phyloP scores from a whole-genome alignment of 2,888 invertebrate genomes.

The Helleia helle region DNA sequence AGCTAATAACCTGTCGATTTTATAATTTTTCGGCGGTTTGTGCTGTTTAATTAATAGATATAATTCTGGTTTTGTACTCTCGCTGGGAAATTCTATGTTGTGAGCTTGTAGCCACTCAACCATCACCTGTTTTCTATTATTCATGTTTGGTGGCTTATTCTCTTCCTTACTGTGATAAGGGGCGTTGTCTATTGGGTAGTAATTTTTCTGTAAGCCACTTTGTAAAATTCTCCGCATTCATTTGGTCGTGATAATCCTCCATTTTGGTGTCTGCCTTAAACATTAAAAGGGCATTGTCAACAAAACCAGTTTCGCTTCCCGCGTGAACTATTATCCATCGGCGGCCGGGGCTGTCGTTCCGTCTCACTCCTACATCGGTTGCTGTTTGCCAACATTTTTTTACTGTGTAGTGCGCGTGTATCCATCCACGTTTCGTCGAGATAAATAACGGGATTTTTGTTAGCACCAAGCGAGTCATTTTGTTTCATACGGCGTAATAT shows the following conservation, averaged over 20 bases:
- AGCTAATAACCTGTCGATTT: conserved; percentile 28
- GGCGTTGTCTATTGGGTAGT: conserved; percentile 16
- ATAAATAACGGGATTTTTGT: conserved; percentile 11
- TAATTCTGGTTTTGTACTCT: conserved; percentile 23
- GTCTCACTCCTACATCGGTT: conserved; percentile 15
- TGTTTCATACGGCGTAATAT: conserved; percentile 18
- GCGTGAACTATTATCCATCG: conserved; percentile 16
- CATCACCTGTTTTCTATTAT: conserved; percentile 15
- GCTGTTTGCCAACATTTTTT: conserved; percentile 17
- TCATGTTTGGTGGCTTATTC: conserved; percentile 9
- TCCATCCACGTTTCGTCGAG: conserved; percentile 7
- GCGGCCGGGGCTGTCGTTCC: conserved; percentile 18
- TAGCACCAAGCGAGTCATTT: conserved; percentile 16
- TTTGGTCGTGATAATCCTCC: conserved; percentile 16
- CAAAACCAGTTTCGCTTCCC: conserved; percentile 18
- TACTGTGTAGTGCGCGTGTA: conserved; percentile 13
- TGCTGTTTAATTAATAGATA: conserved; percentile 20
- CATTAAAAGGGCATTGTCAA: conserved; percentile 14
- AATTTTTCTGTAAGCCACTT: conserved; percentile 18
- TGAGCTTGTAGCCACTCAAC: conserved; percentile 22
- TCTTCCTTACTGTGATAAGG: conserved; percentile 9
- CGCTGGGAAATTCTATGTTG: conserved; percentile 22
- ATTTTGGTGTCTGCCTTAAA: conserved; percentile 12
- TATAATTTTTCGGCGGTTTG: conserved; percentile 22
- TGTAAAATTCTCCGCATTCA: conserved; percentile 16